Percentiles rank a stretch among this genome's conserved stretches.
Evolutionary conservation across 2,888 invertebrate genomes (phyloP).

Genomic region (Alviniconcha strummeri): DNA sequence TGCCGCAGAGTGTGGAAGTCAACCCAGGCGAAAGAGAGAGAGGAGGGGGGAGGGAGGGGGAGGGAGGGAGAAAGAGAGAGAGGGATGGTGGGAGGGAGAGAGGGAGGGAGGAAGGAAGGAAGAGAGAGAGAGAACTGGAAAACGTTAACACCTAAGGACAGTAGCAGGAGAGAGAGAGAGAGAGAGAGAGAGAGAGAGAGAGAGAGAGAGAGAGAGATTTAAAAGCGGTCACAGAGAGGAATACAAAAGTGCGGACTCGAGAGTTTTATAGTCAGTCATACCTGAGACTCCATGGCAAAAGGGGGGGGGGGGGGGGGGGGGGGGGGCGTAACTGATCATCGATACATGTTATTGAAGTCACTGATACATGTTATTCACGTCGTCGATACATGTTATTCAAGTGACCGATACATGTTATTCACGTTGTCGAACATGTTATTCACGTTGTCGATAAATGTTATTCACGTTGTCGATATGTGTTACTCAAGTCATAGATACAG

Average conservation of each 20-base stretch:
- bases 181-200: neutral
- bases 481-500: too few species aligned
- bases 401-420: too few species aligned
- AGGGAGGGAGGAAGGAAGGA: neutral
- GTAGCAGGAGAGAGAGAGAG: neutral
- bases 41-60: neutral
- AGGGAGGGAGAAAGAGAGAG: slow-evolving; percentile 9
- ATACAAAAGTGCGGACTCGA: neutral
- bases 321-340: too few species aligned
- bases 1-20: neutral
- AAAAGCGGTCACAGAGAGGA: neutral
- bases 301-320: neutral
- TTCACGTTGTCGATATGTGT: too few species aligned
- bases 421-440: too few species aligned
- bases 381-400: too few species aligned
- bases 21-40: neutral
- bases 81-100: slow-evolving; percentile 8
- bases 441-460: too few species aligned
- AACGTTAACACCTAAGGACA: neutral
- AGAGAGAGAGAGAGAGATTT: neutral
- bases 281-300: neutral
- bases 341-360: too few species aligned
- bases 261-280: too few species aligned
- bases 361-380: too few species aligned
- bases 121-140: neutral